Base-by-base conservation (phyloP, 2,797 vertebrate species). In the Periophthalmus magnuspinnatus region DNA sequence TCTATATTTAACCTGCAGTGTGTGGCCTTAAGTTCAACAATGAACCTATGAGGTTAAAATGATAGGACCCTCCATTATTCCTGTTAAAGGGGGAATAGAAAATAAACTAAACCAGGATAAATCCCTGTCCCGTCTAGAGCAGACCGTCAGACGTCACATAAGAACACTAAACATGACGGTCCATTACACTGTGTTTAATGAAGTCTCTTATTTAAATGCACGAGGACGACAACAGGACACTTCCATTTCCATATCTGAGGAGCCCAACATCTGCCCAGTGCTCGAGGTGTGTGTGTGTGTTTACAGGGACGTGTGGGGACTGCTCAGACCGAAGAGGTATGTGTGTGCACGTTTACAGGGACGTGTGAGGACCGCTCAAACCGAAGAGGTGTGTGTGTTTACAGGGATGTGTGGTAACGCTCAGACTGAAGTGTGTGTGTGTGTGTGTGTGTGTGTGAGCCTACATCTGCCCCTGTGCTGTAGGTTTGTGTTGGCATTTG, bases 221-320 rank as follows among this genome's bases (percentile, higher is more conserved):
- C 19, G 58, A 34, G 33, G 17, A 5, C 32, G 2, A 16, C 19
- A 16, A 36, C 36, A 38, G 36, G 6, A 6, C 6, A 41, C 38
- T 34, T 16, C 2, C 16, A 61, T 61, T 33, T 38, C 59, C 59
- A 61, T 38, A 21, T 61, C 34, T 36, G 59, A 61, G 59, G 59
- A 61, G 19, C 19, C 32, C 7, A 38, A 61, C 59, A 61, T 61
- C 59, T 61, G 59, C 32, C 34, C 19, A 1, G 38, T 13, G 38
- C 32, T 73, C 69, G 67, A 38, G 75, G 64, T 63, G 41, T 64
- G 65, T 45, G 74, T 50, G n/a, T 33, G 41, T 34, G 66, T 48
- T 21, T 63, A n/a, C 65, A 41, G 54, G 56, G 70, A 2, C 5
- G 9, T 22, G 54, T 56, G 54, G 21, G 54, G 52, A 54, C 19